Evolutionary conservation across 2,113 vertebrate species (phyloP).

Genomic region (Pavo muticus): DNA sequence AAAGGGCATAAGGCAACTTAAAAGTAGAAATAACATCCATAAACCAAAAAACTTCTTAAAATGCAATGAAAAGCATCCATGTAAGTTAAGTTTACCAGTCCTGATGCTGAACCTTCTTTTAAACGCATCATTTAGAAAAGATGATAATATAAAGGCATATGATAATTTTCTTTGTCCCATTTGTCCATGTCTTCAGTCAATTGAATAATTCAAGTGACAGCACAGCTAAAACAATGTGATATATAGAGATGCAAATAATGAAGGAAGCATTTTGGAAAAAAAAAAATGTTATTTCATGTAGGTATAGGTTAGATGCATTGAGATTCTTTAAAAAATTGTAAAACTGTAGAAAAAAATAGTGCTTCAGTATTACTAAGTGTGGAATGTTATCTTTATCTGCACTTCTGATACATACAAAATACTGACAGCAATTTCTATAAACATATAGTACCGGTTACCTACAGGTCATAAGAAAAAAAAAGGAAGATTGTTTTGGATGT

Average conservation of each 20-base stretch:
- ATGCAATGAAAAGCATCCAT: neutral
- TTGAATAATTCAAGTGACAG: neutral
- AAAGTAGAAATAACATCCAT: neutral
- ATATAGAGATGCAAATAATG: neutral
- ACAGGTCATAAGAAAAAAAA: neutral
- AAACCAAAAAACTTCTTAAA: neutral
- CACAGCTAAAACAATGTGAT: neutral
- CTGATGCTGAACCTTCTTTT: neutral
- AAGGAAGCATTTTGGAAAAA: neutral
- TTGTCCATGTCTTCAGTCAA: neutral
- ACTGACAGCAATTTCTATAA: neutral
- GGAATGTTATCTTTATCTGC: neutral
- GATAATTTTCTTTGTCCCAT: neutral
- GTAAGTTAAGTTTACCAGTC: neutral
- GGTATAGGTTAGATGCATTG: neutral
- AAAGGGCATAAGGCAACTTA: neutral
- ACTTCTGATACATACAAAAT: neutral
- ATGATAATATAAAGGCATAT: slow-evolving; percentile 6
- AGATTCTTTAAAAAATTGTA: neutral
- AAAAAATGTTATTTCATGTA: neutral
- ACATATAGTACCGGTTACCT: neutral
- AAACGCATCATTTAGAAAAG: neutral
- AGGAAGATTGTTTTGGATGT: accelerated
- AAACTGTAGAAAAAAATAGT: neutral
- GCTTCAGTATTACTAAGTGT: neutral